Evolutionary conservation across 1,140 invertebrate genomes (phyloP).

Genomic region (Matsumurasca onukii): DNA sequence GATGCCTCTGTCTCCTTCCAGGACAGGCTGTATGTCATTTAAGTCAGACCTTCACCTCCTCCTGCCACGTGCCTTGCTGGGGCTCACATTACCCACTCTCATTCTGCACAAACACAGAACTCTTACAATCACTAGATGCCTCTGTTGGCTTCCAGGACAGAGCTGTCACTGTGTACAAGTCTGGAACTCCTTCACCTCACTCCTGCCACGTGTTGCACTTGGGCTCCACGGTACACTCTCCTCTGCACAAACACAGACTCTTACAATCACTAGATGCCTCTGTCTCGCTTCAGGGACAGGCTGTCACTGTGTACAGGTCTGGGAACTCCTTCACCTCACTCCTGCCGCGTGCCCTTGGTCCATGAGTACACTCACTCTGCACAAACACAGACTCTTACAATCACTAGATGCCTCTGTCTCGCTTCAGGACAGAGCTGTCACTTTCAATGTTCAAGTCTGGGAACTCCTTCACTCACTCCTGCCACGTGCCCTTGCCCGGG

Average conservation of each 20-base stretch:
- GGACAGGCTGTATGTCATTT: slow-evolving; percentile 88
- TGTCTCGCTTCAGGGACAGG: slow-evolving; percentile 93
- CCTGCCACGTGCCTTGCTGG: slow-evolving; percentile 74
- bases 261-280: slow-evolving; percentile 45
- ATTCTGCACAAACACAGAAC: too few species aligned
- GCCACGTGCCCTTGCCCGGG: slow-evolving; percentile 75
- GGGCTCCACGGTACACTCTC: slow-evolving; percentile 82
- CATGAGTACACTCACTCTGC: too few species aligned
- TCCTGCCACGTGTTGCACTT: slow-evolving; percentile 77
- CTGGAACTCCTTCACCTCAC: slow-evolving; percentile 72
- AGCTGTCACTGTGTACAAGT: slow-evolving; percentile 87
- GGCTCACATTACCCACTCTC: slow-evolving; percentile 88
- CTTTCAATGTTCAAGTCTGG: slow-evolving; percentile 86
- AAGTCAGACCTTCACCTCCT: slow-evolving; percentile 73
- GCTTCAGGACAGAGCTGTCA: slow-evolving; percentile 86
- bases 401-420: too few species aligned
- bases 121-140: too few species aligned
- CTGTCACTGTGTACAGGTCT: slow-evolving; percentile 86
- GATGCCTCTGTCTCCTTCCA: slow-evolving; percentile 87
- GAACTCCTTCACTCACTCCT: slow-evolving; percentile 74
- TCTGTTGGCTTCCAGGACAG: slow-evolving; percentile 93
- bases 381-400: too few species aligned
- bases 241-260: slow-evolving; percentile 45
- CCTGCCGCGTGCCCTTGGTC: slow-evolving; percentile 78
- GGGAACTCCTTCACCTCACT: slow-evolving; percentile 74